Evolutionary conservation across 2,888 invertebrate species (phyloP).

Genomic region (Chymomyza caudatula): DNA sequence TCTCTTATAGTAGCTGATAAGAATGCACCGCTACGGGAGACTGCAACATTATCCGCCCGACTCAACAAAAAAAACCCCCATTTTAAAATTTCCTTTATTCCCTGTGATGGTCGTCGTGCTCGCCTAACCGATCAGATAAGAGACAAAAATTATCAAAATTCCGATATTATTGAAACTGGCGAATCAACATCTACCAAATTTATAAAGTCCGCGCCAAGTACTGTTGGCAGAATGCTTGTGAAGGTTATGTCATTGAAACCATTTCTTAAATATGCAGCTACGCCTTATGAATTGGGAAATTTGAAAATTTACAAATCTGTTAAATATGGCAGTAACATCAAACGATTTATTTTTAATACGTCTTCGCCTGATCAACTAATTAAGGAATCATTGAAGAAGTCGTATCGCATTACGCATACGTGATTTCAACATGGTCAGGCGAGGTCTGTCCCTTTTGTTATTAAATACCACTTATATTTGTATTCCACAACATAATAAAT

Average conservation of each 20-base stretch:
- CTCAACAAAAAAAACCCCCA: conserved; percentile 16
- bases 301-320: conserved; percentile 35
- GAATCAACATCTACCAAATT: conserved; percentile 27
- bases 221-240: conserved; percentile 44
- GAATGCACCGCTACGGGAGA: conserved; percentile 42
- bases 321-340: conserved; percentile 57
- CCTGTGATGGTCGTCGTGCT: conserved; percentile 33
- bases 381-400: conserved; percentile 62
- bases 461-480: too few relatives aligned
- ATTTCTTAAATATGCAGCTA: conserved; percentile 35
- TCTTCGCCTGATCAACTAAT: conserved; percentile 74
- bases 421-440: conserved; percentile 37
- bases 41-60: conserved; percentile 29
- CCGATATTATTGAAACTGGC: background rate
- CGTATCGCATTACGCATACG: conserved; percentile 54
- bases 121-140: background rate
- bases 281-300: conserved; percentile 30
- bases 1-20: conserved; percentile 53
- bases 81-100: conserved; percentile 57
- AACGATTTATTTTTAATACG: conserved; percentile 68
- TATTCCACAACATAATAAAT: conserved; percentile 2
- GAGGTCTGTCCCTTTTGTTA: conserved; percentile 10
- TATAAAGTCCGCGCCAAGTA: conserved; percentile 16
- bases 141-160: background rate
- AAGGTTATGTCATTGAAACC: conserved; percentile 29